These are phyloP conservation scores for Nematolebias whitei DNA, from an alignment of 2,113 vertebrate genomes.

Conservation along the genomic window DNA sequence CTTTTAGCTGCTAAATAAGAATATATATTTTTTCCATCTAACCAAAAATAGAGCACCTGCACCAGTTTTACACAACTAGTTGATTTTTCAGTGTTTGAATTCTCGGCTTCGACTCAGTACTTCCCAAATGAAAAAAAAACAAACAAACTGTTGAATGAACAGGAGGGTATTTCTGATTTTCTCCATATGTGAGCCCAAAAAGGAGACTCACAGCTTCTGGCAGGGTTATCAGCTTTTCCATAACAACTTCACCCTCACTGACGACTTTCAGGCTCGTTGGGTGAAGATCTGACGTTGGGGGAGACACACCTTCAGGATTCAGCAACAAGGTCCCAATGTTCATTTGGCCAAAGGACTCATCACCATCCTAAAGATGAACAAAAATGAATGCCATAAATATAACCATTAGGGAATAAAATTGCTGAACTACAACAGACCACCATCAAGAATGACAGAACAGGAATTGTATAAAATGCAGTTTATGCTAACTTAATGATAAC, in stretches of 20 bases:
- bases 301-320: conserved; percentile 1
- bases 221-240: too few species aligned
- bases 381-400: neutral
- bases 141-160: neutral
- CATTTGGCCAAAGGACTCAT: conserved; percentile 3
- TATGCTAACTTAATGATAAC: too few species aligned
- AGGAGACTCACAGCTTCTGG: too few species aligned
- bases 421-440: neutral
- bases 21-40: too few species aligned
- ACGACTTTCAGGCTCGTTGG: neutral
- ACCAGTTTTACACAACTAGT: too few species aligned
- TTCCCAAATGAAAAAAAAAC: too few species aligned
- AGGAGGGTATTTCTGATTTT: neutral
- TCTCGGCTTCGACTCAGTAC: neutral
- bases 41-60: neutral
- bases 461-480: neutral
- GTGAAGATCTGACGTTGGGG: neutral
- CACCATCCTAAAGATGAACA: neutral
- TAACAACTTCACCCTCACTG: neutral
- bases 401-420: too few species aligned
- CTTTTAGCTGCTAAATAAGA: neutral
- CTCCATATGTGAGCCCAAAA: too few species aligned
- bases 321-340: neutral
- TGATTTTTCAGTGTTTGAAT: neutral
- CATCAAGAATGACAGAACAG: too few species aligned